Evolutionary conservation across 2,888 invertebrate genomes (phyloP), one percentile per base, ranked within the genome.

Genomic region (Operophtera brumata): DNA sequence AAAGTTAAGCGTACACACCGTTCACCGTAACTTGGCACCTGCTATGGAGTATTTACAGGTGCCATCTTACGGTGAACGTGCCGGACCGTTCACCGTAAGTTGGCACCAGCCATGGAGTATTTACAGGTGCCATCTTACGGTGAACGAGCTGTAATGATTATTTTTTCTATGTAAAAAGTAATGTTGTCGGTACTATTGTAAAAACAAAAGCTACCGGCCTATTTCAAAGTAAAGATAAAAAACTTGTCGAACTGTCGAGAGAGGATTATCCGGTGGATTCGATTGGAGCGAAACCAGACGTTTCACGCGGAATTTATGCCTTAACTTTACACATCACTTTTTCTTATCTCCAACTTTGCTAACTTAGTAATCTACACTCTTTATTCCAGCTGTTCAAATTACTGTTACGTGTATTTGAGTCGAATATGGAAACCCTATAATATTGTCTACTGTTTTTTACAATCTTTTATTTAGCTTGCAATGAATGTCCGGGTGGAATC

Each of bases 321-420:
- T 76, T 65, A 89, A 89, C 81, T 89, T 88, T 71, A 71, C 81
- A 81, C 86, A 84, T 88, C 84, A 82, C 79, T 84, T 82, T 77
- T 83, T 80, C 85, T 84, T 88, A 88, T 88, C 86, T 80, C 49
- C 60, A 70, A 79, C 75, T 80, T 75, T 69, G 74, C 72, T 75
- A 65, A 73, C 72, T 71, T 66, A 61, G 79, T 79, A 78, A 75
- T 73, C 71, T 73, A 58, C 42, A 46, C 57, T 57, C 32, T 57
- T 56, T 52, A 47, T 51, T 47, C 32, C 41, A 37, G 48, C 32
- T 39, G 32, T 32, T 53, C 34, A 25, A 47, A 44, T 36, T 47
- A 37, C 26, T 26, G 12, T 45, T 39, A 14, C 13, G 25, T 44
- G 26, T 32, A 34, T 44, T 37, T 11, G 25, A 41, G 25, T 26